Evolutionary conservation across 64 coral and sea anemone genomes (phyloP).

Genomic region (Porites lutea): DNA sequence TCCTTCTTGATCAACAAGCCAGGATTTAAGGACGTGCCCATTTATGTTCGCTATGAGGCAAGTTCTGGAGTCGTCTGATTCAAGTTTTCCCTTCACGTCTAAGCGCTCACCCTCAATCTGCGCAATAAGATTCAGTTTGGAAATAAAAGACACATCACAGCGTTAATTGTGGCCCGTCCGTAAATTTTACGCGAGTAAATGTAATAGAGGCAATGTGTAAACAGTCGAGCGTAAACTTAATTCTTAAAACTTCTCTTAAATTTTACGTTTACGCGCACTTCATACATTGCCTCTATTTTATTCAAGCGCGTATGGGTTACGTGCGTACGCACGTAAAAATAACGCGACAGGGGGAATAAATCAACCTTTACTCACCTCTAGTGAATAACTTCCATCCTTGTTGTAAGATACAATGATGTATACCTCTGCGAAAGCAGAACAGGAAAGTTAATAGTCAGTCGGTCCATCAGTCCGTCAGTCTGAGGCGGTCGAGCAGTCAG

Average conservation of each 20-base stretch:
- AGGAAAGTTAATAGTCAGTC: background rate
- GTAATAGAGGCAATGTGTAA: no score
- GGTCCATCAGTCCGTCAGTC: no score
- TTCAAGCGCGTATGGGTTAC: no score
- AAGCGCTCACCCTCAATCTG: constrained; percentile 84
- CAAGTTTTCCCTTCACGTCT: constrained; percentile 70
- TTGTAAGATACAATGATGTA: constrained; percentile 71
- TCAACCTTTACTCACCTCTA: constrained; percentile 59
- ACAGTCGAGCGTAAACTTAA: no score
- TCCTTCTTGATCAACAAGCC: constrained; percentile 91
- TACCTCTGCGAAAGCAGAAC: constrained; percentile 54
- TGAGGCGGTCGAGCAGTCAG: no score
- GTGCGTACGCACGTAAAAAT: no score
- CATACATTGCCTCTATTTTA: no score
- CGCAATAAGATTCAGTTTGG: background rate
- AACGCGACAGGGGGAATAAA: no score
- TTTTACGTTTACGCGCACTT: no score
- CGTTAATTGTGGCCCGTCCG: background rate
- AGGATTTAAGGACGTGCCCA: constrained; percentile 80
- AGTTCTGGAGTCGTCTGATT: constrained; percentile 48
- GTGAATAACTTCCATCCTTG: constrained; percentile 68
- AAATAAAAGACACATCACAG: background rate
- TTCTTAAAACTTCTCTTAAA: no score
- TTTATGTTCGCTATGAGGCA: constrained; percentile 79
- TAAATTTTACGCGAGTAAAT: no score